Base-by-base conservation (phyloP, 1,140 invertebrate genomes). In the Zelostemma sp. region DNA sequence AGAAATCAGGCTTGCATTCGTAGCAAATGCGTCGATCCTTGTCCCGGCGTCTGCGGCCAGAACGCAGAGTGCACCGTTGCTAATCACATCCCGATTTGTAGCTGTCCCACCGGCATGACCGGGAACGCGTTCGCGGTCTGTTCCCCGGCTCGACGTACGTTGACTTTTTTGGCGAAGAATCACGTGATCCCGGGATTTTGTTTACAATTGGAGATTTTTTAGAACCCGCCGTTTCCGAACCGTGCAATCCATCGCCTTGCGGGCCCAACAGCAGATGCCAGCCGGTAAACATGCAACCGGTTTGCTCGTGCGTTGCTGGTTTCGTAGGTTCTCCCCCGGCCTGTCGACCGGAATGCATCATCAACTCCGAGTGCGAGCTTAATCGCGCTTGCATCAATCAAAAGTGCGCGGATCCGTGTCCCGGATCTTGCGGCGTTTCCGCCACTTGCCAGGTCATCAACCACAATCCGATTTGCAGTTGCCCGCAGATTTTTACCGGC, bases 181-280 rank as follows among this genome's bases (percentile, higher is more conserved):
- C 15, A 33, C 31, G 11, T 35, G 14, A n/a, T 51, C 46, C 21
- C 1, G 14, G 6, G 18, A 31, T 14, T 17, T 38, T 33, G 21
- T 54, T 48, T 19, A 48, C 12, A 43, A n/a, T 50, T 64, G 1
- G 31, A 19, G 19, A 5, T 1, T 60, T 35, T 45, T 8, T 9
- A 63, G 58, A 57, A 58, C 38, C 58, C 45, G 35, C 21, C 19
- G 14, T 47, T 8, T 58, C 50, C 35, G 63, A 66, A 74, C 87
- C 91, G 19, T 93, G 92, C 72, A 86, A 88, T 46, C 91, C 91
- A 1, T 90, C 90, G 35, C 91, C 92, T 5, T 96, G 94, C 80
- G 94, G 92, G 12, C 87, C 90, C 0, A 93, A 95, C 66, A 91
- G 92, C 72, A 88, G 91, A 75, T 95, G 94, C 76, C 83, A 89